These are phyloP conservation scores for Xylocopa sonorina DNA, from an alignment of 1,140 invertebrate species.

Conservation along the genomic window DNA sequence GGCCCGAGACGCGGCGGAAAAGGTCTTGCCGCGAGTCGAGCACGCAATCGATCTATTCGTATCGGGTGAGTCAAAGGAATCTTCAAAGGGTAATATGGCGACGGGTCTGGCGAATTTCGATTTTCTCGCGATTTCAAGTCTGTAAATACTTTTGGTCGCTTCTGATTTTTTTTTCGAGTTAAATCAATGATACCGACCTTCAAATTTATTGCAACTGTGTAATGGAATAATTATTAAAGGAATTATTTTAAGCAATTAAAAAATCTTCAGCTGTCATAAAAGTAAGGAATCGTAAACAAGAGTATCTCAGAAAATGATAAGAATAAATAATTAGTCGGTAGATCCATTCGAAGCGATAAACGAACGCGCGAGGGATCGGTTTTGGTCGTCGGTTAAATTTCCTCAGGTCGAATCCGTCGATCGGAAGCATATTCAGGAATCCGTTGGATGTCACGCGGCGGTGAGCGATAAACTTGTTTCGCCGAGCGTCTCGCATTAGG, in stretches of 20 bases:
- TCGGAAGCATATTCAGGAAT: conserved; percentile 46
- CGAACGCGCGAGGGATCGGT: neutral
- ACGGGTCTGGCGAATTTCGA: neutral
- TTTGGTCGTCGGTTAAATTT: conserved; percentile 41
- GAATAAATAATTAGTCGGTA: neutral
- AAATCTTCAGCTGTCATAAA: no score
- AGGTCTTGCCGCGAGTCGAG: conserved; percentile 8
- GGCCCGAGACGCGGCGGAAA: conserved; percentile 6
- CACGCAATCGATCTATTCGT: conserved; percentile 29
- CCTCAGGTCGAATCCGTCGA: conserved; percentile 64
- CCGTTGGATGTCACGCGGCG: conserved; percentile 46
- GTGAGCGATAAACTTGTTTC: conserved; percentile 56
- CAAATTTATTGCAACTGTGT: no score
- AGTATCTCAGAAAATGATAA: no score
- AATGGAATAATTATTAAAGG: no score
- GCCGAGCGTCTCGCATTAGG: conserved; percentile 52
- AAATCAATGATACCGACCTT: no score
- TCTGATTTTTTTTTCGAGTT: no score
- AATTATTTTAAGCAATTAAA: no score
- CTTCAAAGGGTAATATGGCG: neutral
- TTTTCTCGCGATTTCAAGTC: neutral
- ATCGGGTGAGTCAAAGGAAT: conserved; percentile 20
- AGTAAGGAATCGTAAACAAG: no score
- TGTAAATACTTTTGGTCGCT: no score
- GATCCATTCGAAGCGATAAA: neutral